Percentiles rank a stretch among this genome's conserved stretches.
phyloP scores from a whole-genome alignment of 2,888 invertebrate species.

The Nephrotoma appendiculata region DNA sequence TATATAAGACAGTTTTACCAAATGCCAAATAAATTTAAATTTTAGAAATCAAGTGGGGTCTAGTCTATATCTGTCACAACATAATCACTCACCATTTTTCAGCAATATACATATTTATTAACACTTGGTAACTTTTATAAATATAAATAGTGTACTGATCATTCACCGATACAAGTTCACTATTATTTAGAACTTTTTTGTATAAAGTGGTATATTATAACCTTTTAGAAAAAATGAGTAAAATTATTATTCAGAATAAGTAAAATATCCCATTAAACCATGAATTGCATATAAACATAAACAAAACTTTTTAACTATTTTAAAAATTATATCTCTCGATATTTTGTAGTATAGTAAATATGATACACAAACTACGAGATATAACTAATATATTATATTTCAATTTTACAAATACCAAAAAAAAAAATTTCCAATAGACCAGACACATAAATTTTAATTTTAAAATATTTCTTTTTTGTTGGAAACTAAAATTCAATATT shows the following conservation, averaged over 20 bases:
- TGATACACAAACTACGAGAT: not conserved
- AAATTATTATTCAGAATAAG: not conserved
- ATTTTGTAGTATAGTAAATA: not conserved
- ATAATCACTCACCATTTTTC: no score
- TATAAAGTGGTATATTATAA: no score
- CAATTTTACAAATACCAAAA: not conserved
- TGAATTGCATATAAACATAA: not conserved
- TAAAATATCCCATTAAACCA: not conserved
- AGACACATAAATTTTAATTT: not conserved
- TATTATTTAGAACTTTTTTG: no score
- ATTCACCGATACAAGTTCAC: no score
- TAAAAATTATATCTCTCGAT: not conserved
- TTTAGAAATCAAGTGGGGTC: no score
- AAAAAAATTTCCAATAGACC: not conserved
- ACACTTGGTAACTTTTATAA: no score
- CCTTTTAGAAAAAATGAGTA: not conserved
- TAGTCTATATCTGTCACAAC: no score
- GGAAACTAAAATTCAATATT: not conserved
- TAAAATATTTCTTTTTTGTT: not conserved
- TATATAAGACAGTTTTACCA: no score
- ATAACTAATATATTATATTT: not conserved
- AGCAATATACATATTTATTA: no score
- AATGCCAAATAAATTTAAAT: no score
- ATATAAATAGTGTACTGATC: no score
- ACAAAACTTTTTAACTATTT: not conserved